Percentiles rank a stretch among this genome's conserved stretches.
phyloP scores from a whole-genome alignment of 1,140 invertebrate genomes.

The Drosophila murphyi region DNA sequence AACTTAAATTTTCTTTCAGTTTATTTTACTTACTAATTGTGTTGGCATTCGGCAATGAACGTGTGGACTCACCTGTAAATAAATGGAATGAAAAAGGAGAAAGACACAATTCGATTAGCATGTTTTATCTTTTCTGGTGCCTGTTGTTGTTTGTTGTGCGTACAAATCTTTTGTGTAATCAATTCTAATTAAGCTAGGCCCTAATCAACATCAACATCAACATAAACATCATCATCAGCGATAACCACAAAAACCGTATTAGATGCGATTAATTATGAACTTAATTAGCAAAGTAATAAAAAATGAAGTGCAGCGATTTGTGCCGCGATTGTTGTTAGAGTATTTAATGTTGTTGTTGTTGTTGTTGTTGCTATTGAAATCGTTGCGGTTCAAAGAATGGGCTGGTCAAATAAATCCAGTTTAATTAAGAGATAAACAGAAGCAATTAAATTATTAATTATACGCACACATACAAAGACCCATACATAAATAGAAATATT shows the following conservation, averaged over 20 bases:
- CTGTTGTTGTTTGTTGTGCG: conserved; percentile 43
- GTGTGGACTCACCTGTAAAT: conserved; percentile 82
- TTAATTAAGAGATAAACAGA: conserved; percentile 84
- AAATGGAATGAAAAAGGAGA: conserved; percentile 41
- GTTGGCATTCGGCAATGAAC: conserved; percentile 69
- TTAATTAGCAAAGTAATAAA: conserved; percentile 81
- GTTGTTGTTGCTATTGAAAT: conserved; percentile 32
- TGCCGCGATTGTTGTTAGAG: conserved; percentile 13
- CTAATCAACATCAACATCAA: conserved; percentile 52
- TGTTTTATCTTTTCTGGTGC: conserved; percentile 46
- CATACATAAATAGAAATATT: conserved; percentile 51
- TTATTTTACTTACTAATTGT: conserved; percentile 78
- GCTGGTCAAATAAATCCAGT: conserved; percentile 80
- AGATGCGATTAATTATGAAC: conserved; percentile 76
- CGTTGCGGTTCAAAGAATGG: conserved; percentile 24
- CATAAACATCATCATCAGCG: conserved; percentile 39
- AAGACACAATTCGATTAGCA: conserved; percentile 74
- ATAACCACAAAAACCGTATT: conserved; percentile 54
- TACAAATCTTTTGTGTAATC: conserved; percentile 78
- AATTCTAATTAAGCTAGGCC: conserved; percentile 74
- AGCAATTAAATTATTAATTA: conserved; percentile 84
- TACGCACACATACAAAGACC: conserved; percentile 14
- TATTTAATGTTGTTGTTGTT: conserved; percentile 4
- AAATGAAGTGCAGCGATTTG: conserved; percentile 70
- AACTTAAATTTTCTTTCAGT: conserved; percentile 27